A percentile compares a stretch with the other conserved stretches of the same genome.
Evolutionary conservation across 2,113 vertebrate genomes (phyloP).

Genomic region (Oxyura jamaicensis): DNA sequence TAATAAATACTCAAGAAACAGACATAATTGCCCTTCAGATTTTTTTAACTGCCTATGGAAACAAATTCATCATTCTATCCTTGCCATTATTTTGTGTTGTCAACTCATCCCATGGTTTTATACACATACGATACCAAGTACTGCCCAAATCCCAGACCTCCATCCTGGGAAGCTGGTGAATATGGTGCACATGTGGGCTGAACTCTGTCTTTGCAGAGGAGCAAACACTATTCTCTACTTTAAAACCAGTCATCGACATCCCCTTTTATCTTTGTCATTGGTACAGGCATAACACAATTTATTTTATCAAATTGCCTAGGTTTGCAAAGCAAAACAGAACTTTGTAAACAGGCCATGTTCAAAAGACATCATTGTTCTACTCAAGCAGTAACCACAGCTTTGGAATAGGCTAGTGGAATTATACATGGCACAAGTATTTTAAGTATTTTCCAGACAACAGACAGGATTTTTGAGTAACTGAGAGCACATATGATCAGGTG

Average conservation of each 20-base stretch:
- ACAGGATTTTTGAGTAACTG: not conserved
- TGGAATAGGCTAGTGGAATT: conserved; percentile 21
- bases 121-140: too few relatives aligned
- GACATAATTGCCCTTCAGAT: not conserved
- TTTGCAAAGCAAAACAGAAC: conserved; percentile 75
- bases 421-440: conserved; percentile 5
- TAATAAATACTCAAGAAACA: not conserved
- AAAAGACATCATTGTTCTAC: conserved; percentile 67
- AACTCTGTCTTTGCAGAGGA: not conserved
- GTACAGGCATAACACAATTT: conserved; percentile 65
- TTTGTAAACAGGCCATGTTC: conserved; percentile 77
- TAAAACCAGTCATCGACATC: not conserved
- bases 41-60: not conserved
- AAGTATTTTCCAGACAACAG: not conserved
- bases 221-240: not conserved
- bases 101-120: not conserved
- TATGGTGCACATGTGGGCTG: not conserved
- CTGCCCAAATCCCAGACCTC: not conserved
- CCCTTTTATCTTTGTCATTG: conserved; percentile 9
- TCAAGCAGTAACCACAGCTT: conserved; percentile 1
- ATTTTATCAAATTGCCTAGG: conserved; percentile 72
- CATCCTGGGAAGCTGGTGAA: not conserved
- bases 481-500: not conserved
- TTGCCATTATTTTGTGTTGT: not conserved
- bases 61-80: not conserved